Percentiles rank a stretch among this genome's conserved stretches.
Evolutionary conservation across 1,140 invertebrate species (phyloP).

Genomic region (Drosophila kohkoa): DNA sequence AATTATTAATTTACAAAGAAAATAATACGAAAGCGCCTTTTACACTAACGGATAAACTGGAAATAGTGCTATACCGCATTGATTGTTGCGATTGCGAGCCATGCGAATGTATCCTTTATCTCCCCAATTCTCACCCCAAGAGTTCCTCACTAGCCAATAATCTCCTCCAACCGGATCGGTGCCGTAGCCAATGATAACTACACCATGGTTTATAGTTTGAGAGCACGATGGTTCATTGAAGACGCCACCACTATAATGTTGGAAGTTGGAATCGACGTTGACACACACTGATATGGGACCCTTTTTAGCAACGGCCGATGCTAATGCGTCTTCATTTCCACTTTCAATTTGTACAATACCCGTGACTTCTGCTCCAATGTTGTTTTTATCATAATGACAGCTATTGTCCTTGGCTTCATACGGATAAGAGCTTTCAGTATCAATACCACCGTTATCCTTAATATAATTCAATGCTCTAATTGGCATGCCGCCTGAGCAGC

Average conservation of each 20-base stretch:
- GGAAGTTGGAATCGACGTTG: neutral
- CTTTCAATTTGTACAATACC: neutral
- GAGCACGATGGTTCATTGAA: neutral
- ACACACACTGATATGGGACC: slow-evolving; percentile 9
- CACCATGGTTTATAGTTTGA: neutral
- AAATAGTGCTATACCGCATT: slow-evolving; percentile 85
- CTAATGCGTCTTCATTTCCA: slow-evolving; percentile 1
- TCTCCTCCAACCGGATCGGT: slow-evolving; percentile 69
- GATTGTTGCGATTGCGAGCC: slow-evolving; percentile 86
- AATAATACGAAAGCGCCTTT: too few species aligned
- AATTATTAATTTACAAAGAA: too few species aligned
- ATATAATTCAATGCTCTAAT: slow-evolving; percentile 91
- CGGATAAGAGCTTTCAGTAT: slow-evolving; percentile 87
- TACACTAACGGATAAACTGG: slow-evolving; percentile 50
- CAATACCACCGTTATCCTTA: slow-evolving; percentile 87
- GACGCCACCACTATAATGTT: neutral
- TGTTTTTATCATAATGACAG: slow-evolving; percentile 73
- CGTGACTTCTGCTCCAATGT: slow-evolving; percentile 18
- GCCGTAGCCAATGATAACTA: slow-evolving; percentile 9
- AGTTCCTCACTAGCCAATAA: slow-evolving; percentile 88
- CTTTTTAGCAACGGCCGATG: neutral
- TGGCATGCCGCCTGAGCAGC: slow-evolving; percentile 94
- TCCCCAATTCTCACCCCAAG: slow-evolving; percentile 87
- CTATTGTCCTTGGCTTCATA: slow-evolving; percentile 88
- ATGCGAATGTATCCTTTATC: slow-evolving; percentile 87